phyloP scores from a whole-genome alignment of 2,888 invertebrate genomes.

The Encarsia formosa region DNA sequence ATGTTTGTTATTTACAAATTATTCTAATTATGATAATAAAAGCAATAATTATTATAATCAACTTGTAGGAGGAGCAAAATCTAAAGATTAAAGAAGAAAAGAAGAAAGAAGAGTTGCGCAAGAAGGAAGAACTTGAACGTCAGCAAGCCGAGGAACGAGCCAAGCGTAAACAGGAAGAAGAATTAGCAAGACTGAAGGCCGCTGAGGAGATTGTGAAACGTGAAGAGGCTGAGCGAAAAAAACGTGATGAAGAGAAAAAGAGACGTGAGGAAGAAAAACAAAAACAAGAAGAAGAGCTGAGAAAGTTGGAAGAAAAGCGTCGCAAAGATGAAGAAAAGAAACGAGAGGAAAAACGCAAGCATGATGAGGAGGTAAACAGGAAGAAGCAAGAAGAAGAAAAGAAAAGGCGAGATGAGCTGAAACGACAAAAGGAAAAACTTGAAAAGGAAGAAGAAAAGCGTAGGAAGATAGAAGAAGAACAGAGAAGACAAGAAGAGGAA shows the following conservation, averaged over 20 bases:
- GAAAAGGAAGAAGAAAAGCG: conserved; percentile 56
- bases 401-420: conserved; percentile 46
- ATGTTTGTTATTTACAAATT: neutral
- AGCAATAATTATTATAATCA: neutral
- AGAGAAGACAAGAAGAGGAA: conserved; percentile 45
- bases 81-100: conserved; percentile 50
- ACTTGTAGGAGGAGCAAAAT: conserved; percentile 49
- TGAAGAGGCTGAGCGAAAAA: conserved; percentile 54
- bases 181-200: conserved; percentile 23
- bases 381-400: conserved; percentile 52
- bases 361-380: conserved; percentile 48
- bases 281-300: conserved; percentile 55
- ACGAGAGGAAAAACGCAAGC: conserved; percentile 53
- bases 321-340: conserved; percentile 54
- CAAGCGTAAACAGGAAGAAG: conserved; percentile 34
- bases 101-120: conserved; percentile 40
- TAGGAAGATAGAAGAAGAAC: conserved; percentile 51
- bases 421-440: conserved; percentile 47
- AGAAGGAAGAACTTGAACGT: conserved; percentile 40
- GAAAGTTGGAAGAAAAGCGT: conserved; percentile 55
- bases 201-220: conserved; percentile 40
- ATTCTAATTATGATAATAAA: neutral
- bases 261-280: conserved; percentile 55
- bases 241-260: conserved; percentile 52
- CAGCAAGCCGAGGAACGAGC: conserved; percentile 52